Evolutionary conservation across 2,113 vertebrate genomes (phyloP).

Genomic region (Petroica traversi): DNA sequence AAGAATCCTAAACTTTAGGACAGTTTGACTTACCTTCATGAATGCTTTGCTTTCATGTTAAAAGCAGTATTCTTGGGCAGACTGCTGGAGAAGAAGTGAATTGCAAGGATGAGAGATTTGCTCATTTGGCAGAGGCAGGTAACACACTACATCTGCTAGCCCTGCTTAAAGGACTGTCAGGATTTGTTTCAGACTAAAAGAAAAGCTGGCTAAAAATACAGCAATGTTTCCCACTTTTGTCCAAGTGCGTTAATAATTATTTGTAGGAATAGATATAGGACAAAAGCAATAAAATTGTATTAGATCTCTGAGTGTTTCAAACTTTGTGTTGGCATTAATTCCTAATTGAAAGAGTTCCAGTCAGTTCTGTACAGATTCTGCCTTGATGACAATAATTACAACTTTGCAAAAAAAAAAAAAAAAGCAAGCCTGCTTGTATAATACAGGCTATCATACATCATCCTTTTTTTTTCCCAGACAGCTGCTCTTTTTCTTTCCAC

Average conservation of each 20-base stretch:
- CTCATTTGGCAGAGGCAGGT: background rate
- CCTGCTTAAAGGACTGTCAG: background rate
- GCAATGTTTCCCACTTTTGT: background rate
- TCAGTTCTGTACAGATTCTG: slow-evolving; percentile 16
- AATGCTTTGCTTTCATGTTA: background rate
- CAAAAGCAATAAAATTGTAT: background rate
- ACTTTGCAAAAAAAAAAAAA: background rate
- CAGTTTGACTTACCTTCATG: background rate
- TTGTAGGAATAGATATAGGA: background rate
- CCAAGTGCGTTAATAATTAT: background rate
- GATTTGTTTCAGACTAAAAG: background rate
- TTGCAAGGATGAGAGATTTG: background rate
- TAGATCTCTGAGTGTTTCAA: slow-evolving; percentile 7
- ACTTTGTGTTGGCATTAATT: slow-evolving; percentile 8
- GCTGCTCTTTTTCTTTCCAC: slow-evolving; percentile 30
- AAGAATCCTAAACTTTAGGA: background rate
- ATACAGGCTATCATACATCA: background rate
- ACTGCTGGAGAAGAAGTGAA: background rate
- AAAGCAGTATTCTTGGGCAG: background rate
- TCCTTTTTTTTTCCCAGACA: background rate
- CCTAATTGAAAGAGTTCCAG: slow-evolving; percentile 32
- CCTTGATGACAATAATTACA: slow-evolving; percentile 40
- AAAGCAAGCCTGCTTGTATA: slow-evolving; percentile 20
- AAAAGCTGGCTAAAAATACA: background rate
- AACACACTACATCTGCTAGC: background rate